Conservation (phyloP, 2,888 invertebrate genomes). For the Sturmia bella region DNA sequence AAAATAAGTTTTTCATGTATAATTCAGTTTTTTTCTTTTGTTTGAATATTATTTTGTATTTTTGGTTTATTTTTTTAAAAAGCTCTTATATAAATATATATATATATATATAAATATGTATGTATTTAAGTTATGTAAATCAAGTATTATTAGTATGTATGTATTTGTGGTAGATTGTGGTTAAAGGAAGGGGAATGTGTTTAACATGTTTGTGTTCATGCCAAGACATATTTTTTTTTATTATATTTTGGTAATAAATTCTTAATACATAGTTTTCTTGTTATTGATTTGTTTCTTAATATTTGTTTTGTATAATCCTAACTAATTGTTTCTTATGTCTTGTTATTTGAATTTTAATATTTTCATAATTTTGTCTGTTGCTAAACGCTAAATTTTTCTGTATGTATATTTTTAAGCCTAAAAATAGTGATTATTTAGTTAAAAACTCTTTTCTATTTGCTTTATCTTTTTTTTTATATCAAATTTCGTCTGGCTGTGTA, state of each 20-base stretch:
- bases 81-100: slow-evolving; percentile 72
- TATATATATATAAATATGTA: slow-evolving; percentile 60
- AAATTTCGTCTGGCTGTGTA: slow-evolving; percentile 42
- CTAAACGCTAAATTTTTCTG: slow-evolving; percentile 33
- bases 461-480: slow-evolving; percentile 28
- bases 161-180: slow-evolving; percentile 12
- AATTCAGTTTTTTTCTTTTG: slow-evolving; percentile 39
- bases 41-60: slow-evolving; percentile 40
- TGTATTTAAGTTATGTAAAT: slow-evolving; percentile 61
- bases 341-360: slow-evolving; percentile 36
- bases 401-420: slow-evolving; percentile 56
- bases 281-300: slow-evolving; percentile 37
- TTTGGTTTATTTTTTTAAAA: slow-evolving; percentile 58
- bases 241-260: slow-evolving; percentile 19
- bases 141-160: slow-evolving; percentile 53
- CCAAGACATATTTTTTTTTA: slow-evolving; percentile 17
- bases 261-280: slow-evolving; percentile 34
- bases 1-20: slow-evolving; percentile 52
- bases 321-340: slow-evolving; percentile 51
- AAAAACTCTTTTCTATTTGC: slow-evolving; percentile 24
- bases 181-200: slow-evolving; percentile 32
- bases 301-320: slow-evolving; percentile 67
- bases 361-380: slow-evolving; percentile 45
- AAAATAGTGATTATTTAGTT: slow-evolving; percentile 45
- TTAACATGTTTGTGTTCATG: slow-evolving; percentile 43